Evolutionary conservation across 2,888 invertebrate species (phyloP).

Genomic region (Criorhina ranunculi): DNA sequence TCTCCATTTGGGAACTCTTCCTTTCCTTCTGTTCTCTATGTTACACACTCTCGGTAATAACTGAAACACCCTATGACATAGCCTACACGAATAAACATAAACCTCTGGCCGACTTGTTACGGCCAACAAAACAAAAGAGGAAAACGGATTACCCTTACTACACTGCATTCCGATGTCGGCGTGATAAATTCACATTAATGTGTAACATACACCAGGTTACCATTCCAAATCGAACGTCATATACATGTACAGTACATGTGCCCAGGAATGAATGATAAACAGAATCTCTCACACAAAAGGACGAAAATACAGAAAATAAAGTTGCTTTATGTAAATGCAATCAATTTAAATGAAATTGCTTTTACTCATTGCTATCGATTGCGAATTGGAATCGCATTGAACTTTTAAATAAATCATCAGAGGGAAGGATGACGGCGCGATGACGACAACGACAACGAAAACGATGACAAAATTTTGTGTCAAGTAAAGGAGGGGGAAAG

Average conservation of each 20-base stretch:
- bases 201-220: constrained; percentile 48
- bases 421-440: constrained; percentile 10
- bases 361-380: constrained; percentile 76
- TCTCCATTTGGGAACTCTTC: too few relatives aligned
- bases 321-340: constrained; percentile 77
- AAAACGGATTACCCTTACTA: constrained; percentile 24
- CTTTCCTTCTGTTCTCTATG: too few relatives aligned
- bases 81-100: not conserved
- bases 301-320: constrained; percentile 70
- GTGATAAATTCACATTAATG: constrained; percentile 65
- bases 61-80: too few relatives aligned
- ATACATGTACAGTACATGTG: not conserved
- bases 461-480: constrained; percentile 64
- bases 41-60: too few relatives aligned
- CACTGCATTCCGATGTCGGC: constrained; percentile 9
- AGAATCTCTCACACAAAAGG: constrained; percentile 59
- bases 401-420: constrained; percentile 73
- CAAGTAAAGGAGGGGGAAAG: constrained; percentile 25
- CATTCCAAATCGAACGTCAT: not conserved
- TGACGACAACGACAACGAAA: constrained; percentile 9
- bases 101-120: constrained; percentile 5
- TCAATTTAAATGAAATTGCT: constrained; percentile 76
- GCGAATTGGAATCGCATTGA: constrained; percentile 75
- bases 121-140: not conserved
- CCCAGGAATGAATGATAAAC: constrained; percentile 63